Percentiles rank a stretch among this genome's conserved stretches.
phyloP scores from a whole-genome alignment of 2,113 vertebrate genomes.

The Tragulus kanchil region DNA sequence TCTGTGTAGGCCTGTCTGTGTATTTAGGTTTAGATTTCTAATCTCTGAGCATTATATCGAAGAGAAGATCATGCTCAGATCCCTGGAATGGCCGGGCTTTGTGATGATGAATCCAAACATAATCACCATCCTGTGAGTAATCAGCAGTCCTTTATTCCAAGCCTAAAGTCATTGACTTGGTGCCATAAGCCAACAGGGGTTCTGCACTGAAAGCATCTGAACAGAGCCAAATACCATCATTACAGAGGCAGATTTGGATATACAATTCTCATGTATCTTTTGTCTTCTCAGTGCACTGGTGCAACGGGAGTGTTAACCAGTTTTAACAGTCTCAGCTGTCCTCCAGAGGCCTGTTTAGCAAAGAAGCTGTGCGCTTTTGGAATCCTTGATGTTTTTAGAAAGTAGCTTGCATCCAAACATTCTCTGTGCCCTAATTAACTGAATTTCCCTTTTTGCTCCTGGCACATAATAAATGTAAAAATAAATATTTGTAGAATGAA shows the following conservation, averaged over 20 bases:
- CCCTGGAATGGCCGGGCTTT: background rate
- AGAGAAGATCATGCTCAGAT: background rate
- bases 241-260: constrained; percentile 6
- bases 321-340: background rate
- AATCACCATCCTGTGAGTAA: background rate
- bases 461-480: constrained; percentile 37
- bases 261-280: background rate
- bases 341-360: background rate
- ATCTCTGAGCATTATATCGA: background rate
- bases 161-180: background rate
- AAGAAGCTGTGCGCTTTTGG: constrained; percentile 23
- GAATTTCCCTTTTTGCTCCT: constrained; percentile 42
- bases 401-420: constrained; percentile 24
- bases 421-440: constrained; percentile 47
- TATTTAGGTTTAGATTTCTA: background rate
- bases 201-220: background rate
- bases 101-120: background rate
- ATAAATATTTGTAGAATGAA: constrained; percentile 51
- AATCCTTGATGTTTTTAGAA: constrained; percentile 58
- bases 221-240: background rate
- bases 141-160: background rate
- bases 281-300: background rate
- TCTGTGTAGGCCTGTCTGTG: background rate
- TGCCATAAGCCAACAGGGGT: background rate
- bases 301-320: constrained; percentile 57